Evolutionary conservation across 2,113 vertebrate species (phyloP).

Genomic region (Pterocles burchelli): DNA sequence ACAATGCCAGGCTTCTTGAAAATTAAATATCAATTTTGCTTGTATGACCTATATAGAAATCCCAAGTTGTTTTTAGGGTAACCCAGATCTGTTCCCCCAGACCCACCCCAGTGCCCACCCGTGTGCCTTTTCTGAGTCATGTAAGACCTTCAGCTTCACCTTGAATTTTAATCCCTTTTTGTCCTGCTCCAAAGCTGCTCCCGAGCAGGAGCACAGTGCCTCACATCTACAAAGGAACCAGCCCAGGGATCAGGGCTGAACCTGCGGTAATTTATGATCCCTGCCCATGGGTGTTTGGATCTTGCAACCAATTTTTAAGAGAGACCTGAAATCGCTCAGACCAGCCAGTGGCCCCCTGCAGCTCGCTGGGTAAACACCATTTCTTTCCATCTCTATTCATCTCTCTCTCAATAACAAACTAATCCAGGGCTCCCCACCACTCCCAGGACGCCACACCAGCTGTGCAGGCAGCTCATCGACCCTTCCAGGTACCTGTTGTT

Average conservation of each 20-base stretch:
- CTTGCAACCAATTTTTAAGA: not conserved
- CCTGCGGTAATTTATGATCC: not conserved
- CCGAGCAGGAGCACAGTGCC: not conserved
- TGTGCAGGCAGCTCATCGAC: not conserved
- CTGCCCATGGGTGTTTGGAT: not conserved
- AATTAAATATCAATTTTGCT: not conserved
- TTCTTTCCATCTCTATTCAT: not conserved
- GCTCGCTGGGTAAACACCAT: not conserved
- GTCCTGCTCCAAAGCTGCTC: not conserved
- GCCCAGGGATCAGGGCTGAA: not conserved
- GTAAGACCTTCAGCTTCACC: not conserved
- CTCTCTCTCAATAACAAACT: not conserved
- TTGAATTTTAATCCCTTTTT: not conserved
- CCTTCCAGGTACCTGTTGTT: not conserved
- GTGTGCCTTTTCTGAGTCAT: rapidly evolving
- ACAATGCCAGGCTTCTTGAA: not conserved
- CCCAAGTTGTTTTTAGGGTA: not conserved
- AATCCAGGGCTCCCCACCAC: not conserved
- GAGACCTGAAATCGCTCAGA: not conserved
- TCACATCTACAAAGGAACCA: not conserved
- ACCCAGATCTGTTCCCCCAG: not conserved
- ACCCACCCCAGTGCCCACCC: too few relatives aligned
- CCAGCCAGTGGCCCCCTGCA: not conserved
- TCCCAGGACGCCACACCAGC: not conserved
- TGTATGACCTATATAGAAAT: not conserved